Percentiles rank a stretch among this genome's conserved stretches.
Evolutionary conservation across 2,113 vertebrate genomes (phyloP).

Genomic region (Microtus richardsoni): DNA sequence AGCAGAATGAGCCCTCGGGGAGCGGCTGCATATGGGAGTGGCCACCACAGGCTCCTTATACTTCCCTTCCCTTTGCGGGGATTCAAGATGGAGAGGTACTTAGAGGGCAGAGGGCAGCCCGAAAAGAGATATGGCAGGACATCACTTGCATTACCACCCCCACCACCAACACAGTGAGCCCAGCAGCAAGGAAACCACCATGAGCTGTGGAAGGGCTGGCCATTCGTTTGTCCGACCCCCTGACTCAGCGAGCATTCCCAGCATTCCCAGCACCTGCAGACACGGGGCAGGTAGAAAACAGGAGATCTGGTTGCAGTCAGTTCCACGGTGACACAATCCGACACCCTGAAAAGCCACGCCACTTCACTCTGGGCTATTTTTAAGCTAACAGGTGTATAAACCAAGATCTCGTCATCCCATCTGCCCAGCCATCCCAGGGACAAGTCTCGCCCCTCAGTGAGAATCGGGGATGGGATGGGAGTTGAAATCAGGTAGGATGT

Average conservation of each 20-base stretch:
- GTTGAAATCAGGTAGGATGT: background rate
- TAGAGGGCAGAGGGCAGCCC: background rate
- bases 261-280: background rate
- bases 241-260: background rate
- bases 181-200: background rate
- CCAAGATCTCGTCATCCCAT: background rate
- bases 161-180: background rate
- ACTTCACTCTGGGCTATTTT: background rate
- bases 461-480: background rate
- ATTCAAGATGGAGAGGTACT: background rate
- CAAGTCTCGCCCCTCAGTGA: background rate
- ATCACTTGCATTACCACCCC: too few relatives aligned
- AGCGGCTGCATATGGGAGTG: rapidly evolving
- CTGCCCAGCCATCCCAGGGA: background rate
- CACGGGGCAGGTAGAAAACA: background rate
- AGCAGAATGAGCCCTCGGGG: background rate
- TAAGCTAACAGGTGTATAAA: background rate
- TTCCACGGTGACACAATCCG: background rate
- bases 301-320: background rate
- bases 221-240: background rate
- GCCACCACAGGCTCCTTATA: background rate
- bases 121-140: too few relatives aligned
- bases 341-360: background rate
- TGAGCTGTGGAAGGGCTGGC: background rate
- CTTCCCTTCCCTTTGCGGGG: background rate